Evolutionary conservation across 2,888 invertebrate genomes (phyloP).

Genomic region (Tubulanus polymorphus): DNA sequence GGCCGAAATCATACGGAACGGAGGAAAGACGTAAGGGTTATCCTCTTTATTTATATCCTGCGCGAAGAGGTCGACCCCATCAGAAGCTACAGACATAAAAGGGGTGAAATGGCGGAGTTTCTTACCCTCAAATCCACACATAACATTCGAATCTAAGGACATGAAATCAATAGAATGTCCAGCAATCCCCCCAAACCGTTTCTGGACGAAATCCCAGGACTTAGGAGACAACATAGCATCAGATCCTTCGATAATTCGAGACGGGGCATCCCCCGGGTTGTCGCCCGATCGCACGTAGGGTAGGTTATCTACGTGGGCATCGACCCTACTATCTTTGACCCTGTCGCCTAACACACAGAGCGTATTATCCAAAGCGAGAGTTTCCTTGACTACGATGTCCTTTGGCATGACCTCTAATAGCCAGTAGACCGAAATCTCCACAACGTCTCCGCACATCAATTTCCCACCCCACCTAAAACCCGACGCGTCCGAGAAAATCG

Average conservation of each 20-base stretch:
- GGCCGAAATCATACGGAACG: slow-evolving; percentile 10
- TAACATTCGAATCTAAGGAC: slow-evolving; percentile 17
- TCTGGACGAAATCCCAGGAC: slow-evolving; percentile 11
- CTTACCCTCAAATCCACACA: slow-evolving; percentile 1
- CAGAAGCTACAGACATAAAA: slow-evolving; percentile 6
- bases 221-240: slow-evolving; percentile 9
- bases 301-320: slow-evolving; percentile 12
- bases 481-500: slow-evolving; percentile 15
- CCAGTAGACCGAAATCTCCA: slow-evolving; percentile 10
- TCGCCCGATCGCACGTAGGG: slow-evolving; percentile 9
- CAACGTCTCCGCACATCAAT: slow-evolving; percentile 2
- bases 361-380: slow-evolving; percentile 2
- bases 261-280: slow-evolving; percentile 7
- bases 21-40: slow-evolving; percentile 19
- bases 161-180: slow-evolving; percentile 19
- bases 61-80: slow-evolving; percentile 17
- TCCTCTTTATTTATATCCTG: slow-evolving; percentile 10
- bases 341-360: background rate
- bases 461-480: slow-evolving; percentile 10
- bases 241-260: background rate
- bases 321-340: slow-evolving; percentile 8
- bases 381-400: slow-evolving; percentile 12
- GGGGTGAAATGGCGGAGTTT: slow-evolving; percentile 14
- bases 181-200: slow-evolving; percentile 11
- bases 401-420: too few species aligned